These are phyloP conservation scores for Argyrosomus japonicus DNA, from an alignment of 2,113 vertebrate genomes.

Conservation along the genomic window DNA sequence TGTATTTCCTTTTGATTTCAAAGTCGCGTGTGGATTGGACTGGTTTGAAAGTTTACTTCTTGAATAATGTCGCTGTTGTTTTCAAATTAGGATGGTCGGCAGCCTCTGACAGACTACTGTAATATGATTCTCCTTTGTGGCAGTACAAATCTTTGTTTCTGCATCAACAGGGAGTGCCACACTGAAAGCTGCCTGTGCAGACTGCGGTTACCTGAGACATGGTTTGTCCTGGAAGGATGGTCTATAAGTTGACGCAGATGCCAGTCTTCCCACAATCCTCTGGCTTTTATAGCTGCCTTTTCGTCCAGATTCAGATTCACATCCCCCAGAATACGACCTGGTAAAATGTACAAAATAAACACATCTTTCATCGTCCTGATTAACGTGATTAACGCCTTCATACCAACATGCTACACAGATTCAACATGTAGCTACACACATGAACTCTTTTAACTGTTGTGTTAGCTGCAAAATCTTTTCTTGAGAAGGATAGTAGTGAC, in stretches of 20 bases:
- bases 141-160: no score
- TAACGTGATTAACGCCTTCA: not conserved
- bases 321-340: conserved; percentile 86
- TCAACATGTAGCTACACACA: not conserved
- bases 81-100: no score
- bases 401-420: not conserved
- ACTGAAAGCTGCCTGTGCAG: not conserved
- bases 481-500: not conserved
- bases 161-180: not conserved
- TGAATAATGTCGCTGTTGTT: no score
- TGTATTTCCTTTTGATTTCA: no score
- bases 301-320: conserved; percentile 87
- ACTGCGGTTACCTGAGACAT: conserved; percentile 82
- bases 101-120: no score
- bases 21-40: no score
- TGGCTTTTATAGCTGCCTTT: conserved; percentile 85
- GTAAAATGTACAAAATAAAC: not conserved
- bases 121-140: no score
- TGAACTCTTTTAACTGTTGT: no score
- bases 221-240: conserved; percentile 83
- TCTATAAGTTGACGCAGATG: conserved; percentile 87
- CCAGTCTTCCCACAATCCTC: conserved; percentile 88
- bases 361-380: not conserved
- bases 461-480: not conserved
- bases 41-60: no score